Base-by-base conservation (phyloP, 2,797 vertebrate genomes). In the Syngnathus rostellatus region DNA sequence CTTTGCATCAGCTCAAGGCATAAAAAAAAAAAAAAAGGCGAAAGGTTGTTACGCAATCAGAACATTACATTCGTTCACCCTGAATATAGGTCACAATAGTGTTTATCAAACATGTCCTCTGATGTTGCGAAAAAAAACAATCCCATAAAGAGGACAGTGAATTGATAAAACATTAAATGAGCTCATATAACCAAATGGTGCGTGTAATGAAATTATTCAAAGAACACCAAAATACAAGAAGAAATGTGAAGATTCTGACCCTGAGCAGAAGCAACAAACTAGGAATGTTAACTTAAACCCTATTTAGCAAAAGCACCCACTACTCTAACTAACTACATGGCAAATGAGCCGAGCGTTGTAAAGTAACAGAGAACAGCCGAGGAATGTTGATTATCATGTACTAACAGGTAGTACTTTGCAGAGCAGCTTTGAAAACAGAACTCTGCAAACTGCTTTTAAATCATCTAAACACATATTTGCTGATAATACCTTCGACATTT, bases 361-460 rank as follows among this genome's bases (percentile, higher is more conserved):
- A 57, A 37, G 14, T 37, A 17, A 17, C 1, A 17, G 17, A 0
- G 19, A 63, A 59, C 31, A 63, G 14, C 62, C 12, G 48, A 1
- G 68, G 66, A 71, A 75, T 71, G 70, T 62, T 50, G 12, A 58
- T 2, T 1, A 60, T 40, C 68, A 10, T 19, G 0, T 40, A 10
- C 43, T 16, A 37, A 37, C 54, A 57, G 54, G 54, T 57, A 7
- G 2, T 39, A 19, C n/a, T 63, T 59, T 57, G 9, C n/a, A 9
- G 14, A 14, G 14, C 6, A 41, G 41, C 39, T 23, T 25, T 16
- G 21, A 43, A 40, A 62, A 43, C 21, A 14, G 14, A 63, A 48
- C 5, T 19, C 14, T 54, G 9, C n/a, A 38, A 60, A 40, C 40
- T 23, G 6, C 8, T 51, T n/a, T n/a, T 61, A 43, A 41, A 61